phyloP scores from a whole-genome alignment of 2,797 vertebrate genomes.

The Myotis findleyi region DNA sequence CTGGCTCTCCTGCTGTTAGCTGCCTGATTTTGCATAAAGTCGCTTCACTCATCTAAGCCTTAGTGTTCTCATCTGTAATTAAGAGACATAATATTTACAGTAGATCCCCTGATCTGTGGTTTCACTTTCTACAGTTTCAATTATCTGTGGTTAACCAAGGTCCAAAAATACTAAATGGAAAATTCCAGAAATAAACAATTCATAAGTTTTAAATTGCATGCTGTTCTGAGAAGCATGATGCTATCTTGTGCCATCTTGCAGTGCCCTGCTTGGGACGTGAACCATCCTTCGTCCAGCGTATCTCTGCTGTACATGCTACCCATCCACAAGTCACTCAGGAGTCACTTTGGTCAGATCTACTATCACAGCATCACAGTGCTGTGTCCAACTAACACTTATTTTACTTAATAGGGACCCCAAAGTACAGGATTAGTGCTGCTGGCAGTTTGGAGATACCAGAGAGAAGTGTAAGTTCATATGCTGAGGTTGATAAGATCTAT shows the following conservation, averaged over 20 bases:
- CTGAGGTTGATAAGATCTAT: not conserved
- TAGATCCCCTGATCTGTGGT: not conserved
- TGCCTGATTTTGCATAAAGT: not conserved
- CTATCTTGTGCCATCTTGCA: not conserved
- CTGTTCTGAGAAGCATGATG: not conserved
- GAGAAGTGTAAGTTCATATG: not conserved
- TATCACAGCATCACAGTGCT: rapidly evolving
- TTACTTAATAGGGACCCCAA: not conserved
- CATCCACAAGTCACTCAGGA: not conserved
- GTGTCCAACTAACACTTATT: not conserved
- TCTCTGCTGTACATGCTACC: not conserved
- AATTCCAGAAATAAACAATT: not conserved
- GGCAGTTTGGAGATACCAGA: not conserved
- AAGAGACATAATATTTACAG: constrained; percentile 13
- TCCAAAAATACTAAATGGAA: not conserved
- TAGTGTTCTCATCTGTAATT: constrained; percentile 5
- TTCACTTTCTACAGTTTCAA: not conserved
- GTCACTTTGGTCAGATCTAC: not conserved
- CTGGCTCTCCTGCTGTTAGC: not conserved
- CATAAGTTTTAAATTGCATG: not conserved
- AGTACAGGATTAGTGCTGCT: not conserved
- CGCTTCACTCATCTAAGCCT: not conserved
- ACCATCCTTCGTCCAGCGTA: not conserved
- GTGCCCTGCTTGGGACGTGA: not conserved
- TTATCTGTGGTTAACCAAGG: not conserved